phyloP scores from a whole-genome alignment of 2,113 vertebrate species.

The Columbina picui region DNA sequence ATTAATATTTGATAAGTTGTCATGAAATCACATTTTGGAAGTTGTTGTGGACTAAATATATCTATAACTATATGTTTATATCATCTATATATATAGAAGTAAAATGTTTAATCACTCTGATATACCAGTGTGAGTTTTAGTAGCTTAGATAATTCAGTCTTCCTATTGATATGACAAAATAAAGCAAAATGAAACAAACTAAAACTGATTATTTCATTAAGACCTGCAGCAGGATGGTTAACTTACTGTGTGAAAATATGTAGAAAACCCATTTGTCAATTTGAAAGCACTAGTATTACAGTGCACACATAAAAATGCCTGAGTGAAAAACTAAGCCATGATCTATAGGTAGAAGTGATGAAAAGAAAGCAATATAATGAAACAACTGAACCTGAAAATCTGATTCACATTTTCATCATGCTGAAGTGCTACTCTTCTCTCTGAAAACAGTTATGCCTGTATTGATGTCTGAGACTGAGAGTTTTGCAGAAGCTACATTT shows the following conservation, averaged over 20 bases:
- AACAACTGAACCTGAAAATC: not conserved
- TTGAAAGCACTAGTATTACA: not conserved
- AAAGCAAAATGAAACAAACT: not conserved
- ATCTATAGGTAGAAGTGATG: not conserved
- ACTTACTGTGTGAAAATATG: not conserved
- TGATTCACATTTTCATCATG: not conserved
- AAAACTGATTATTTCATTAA: not conserved
- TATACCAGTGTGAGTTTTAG: not conserved
- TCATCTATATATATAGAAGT: not conserved
- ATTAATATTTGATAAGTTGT: not conserved
- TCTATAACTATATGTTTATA: no score
- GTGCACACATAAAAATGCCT: not conserved
- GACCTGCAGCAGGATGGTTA: not conserved
- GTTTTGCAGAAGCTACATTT: not conserved
- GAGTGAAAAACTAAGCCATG: not conserved
- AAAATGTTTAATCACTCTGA: not conserved
- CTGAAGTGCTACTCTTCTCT: not conserved
- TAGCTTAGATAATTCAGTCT: not conserved
- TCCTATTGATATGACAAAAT: not conserved
- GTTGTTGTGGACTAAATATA: not conserved
- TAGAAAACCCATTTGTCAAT: slow-evolving; percentile 6
- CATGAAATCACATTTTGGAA: not conserved
- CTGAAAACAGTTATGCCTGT: not conserved
- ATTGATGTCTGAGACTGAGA: not conserved
- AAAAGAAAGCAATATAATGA: slow-evolving; percentile 14